Percentiles rank a stretch among this genome's conserved stretches.
Evolutionary conservation across 2,888 invertebrate species (phyloP).

Genomic region (Amorpha juglandis): DNA sequence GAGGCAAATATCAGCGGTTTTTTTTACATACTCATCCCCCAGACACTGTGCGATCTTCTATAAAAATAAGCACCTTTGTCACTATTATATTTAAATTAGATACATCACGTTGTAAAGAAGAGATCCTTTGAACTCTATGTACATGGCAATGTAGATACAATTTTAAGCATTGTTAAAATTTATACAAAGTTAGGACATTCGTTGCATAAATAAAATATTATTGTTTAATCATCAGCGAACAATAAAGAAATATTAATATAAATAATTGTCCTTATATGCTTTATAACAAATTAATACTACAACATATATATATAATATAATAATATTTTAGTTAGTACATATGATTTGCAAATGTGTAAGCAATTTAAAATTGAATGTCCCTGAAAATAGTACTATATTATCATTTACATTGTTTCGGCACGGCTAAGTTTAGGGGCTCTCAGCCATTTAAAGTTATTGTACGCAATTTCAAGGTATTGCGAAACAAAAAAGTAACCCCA

Average conservation of each 20-base stretch:
- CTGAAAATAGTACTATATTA: constrained; percentile 2
- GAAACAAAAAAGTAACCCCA: constrained; percentile 16
- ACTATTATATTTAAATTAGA: constrained; percentile 64
- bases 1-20: constrained; percentile 62
- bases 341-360: neutral
- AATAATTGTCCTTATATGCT: neutral
- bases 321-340: too few relatives aligned
- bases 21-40: constrained; percentile 59
- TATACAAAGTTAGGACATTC: neutral
- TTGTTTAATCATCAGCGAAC: too few relatives aligned
- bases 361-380: neutral
- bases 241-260: neutral
- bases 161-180: constrained; percentile 34
- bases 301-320: neutral
- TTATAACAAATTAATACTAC: neutral
- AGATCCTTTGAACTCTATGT: constrained; percentile 54
- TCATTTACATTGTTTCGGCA: neutral
- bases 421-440: neutral
- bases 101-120: constrained; percentile 50
- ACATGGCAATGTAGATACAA: too few relatives aligned
- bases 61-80: constrained; percentile 75
- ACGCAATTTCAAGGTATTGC: constrained; percentile 19
- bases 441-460: constrained; percentile 11
- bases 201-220: too few relatives aligned
- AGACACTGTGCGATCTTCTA: constrained; percentile 57